Evolutionary conservation across 2,888 invertebrate species (phyloP), one percentile per base, ranked within the genome.

Genomic region (Vannuccia rotundouncinata): DNA sequence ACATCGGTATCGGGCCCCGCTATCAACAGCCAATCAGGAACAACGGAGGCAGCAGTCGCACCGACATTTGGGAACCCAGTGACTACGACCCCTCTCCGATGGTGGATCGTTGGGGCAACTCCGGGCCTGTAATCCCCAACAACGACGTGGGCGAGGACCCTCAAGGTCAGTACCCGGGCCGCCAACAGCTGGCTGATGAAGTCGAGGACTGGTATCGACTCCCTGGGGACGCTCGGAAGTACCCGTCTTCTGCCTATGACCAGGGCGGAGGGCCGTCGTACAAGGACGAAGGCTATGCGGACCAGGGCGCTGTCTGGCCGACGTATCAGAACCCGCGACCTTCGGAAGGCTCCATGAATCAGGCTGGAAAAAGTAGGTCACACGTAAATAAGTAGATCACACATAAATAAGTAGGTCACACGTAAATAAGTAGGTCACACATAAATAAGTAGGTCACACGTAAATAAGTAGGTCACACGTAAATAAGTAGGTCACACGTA

Each of bases 1-100:
- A 66, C 66, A 66, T 66, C 66, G 66, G 66, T n/a, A 27, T 66
- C 2, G 66, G 66, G 2, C 66, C 66, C 10, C 66, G 66, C 66
- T 66, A 66, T 22, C 66, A 66, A n/a, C n/a, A n/a, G n/a, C n/a
- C n/a, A n/a, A n/a, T n/a, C n/a, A n/a, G n/a, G n/a, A n/a, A n/a
- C n/a, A n/a, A n/a, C n/a, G n/a, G n/a, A 5, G 66, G 5, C 22
- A 27, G 66, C 10, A 22, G 66, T 22, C 10, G 25, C 66, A 5
- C 10, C 66, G 66, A 66, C 22, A 22, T 66, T 27, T 66, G 66
- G 66, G 66, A 66, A 22, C 22, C 66, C 2, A 27, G 22, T 22
- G 66, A 66, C 66, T 66, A 66, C 25, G 66, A 22, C 66, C 17
- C 17, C 25, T 5, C 10, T 45, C 2, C 25, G 66, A 2, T 22